A percentile compares a stretch with the other conserved stretches of the same genome.
phyloP scores from a whole-genome alignment of 2,797 vertebrate genomes.

The Cuniculus paca region DNA sequence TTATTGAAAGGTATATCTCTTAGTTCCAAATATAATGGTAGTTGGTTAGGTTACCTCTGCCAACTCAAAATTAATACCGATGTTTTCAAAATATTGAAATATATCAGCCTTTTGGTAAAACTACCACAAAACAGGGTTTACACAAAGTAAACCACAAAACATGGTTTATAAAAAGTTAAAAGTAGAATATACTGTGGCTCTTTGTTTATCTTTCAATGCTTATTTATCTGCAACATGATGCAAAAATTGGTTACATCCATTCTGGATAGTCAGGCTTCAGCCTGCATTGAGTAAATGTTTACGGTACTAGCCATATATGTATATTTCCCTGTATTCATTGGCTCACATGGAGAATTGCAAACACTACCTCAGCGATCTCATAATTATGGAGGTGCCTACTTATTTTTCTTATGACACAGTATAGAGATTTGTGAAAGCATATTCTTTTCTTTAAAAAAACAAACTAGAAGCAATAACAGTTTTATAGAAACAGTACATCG shows the following conservation, averaged over 20 bases:
- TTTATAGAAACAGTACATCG: constrained; percentile 56
- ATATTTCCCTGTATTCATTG: not conserved
- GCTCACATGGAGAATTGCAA: not conserved
- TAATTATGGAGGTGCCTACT: not conserved
- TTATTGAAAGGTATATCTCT: constrained; percentile 95
- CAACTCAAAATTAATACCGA: constrained; percentile 70
- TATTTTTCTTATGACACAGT: constrained; percentile 11
- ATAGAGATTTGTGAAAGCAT: not conserved
- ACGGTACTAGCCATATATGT: not conserved
- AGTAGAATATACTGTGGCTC: constrained; percentile 63
- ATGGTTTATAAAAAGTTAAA: constrained; percentile 52
- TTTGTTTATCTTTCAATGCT: not conserved
- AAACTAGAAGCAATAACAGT: constrained; percentile 22
- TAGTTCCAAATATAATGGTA: constrained; percentile 73
- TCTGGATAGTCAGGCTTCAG: not conserved
- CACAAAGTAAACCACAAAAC: constrained; percentile 57
- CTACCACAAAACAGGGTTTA: constrained; percentile 57
- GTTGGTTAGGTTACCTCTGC: constrained; percentile 67
- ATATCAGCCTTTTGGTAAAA: constrained; percentile 65
- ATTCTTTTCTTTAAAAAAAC: constrained; percentile 14
- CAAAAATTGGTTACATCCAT: not conserved
- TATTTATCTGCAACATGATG: not conserved
- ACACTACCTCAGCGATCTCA: not conserved
- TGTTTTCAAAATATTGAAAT: constrained; percentile 69
- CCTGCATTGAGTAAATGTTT: not conserved